A percentile compares a stretch with the other conserved stretches of the same genome.
Evolutionary conservation across 2,888 invertebrate genomes (phyloP).

Genomic region (Yponomeuta cagnagella): DNA sequence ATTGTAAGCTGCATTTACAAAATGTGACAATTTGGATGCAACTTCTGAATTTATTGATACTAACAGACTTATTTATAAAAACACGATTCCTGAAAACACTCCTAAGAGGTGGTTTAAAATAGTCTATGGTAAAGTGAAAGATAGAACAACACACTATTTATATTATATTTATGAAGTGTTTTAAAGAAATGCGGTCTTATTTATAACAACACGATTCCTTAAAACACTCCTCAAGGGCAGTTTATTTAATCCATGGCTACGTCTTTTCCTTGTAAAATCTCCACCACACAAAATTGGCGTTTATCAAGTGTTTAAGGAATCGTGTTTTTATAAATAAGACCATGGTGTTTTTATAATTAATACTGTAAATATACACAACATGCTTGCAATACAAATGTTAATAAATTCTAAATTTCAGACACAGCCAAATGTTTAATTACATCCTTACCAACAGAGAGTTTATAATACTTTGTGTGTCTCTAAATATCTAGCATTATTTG

Average conservation of each 20-base stretch:
- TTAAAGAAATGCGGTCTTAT: no score
- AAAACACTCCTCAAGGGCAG: neutral
- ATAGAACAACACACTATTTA: no score
- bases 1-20: neutral
- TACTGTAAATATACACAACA: neutral
- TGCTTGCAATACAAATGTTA: neutral
- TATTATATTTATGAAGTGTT: no score
- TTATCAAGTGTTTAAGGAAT: no score
- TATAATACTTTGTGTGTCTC: slow-evolving; percentile 12
- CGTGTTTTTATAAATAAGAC: no score
- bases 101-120: neutral
- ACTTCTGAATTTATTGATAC: slow-evolving; percentile 10
- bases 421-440: slow-evolving; percentile 61
- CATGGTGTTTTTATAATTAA: no score
- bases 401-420: slow-evolving; percentile 30
- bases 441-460: slow-evolving; percentile 34
- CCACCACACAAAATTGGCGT: no score
- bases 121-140: no score
- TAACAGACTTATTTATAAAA: neutral
- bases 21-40: neutral
- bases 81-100: neutral
- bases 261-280: no score
- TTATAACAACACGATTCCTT: no score
- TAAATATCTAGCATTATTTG: slow-evolving; percentile 7
- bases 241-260: neutral